A percentile compares a stretch with the other conserved stretches of the same genome.
Conservation (phyloP, 1,140 invertebrate genomes). For the Palaemon carinicauda region DNA sequence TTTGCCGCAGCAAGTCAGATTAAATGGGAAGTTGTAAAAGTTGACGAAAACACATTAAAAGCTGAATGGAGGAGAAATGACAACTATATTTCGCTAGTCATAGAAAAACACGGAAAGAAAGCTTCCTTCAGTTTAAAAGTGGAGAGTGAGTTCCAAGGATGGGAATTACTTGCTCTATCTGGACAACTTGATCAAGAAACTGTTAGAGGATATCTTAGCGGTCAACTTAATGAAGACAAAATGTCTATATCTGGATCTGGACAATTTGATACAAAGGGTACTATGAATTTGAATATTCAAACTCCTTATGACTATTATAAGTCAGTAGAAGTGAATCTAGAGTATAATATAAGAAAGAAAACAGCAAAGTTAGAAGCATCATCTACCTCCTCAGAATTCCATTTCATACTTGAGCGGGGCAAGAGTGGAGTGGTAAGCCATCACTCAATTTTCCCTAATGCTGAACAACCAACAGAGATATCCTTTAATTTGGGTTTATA, state of each 20-base stretch:
- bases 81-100: conserved; percentile 10
- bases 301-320: conserved; percentile 32
- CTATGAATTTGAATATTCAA: neutral
- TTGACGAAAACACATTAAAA: conserved; percentile 6
- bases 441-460: conserved; percentile 43
- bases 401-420: neutral
- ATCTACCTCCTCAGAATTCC: conserved; percentile 22
- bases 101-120: neutral
- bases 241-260: conserved; percentile 5
- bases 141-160: conserved; percentile 42
- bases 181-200: conserved; percentile 32
- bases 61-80: conserved; percentile 43
- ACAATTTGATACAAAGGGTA: neutral
- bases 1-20: conserved; percentile 34
- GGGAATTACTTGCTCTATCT: conserved; percentile 44
- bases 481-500: neutral
- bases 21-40: conserved; percentile 23
- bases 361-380: conserved; percentile 1
- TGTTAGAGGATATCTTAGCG: conserved; percentile 10
- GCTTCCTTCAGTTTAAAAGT: conserved; percentile 24
- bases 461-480: conserved; percentile 10
- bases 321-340: neutral
- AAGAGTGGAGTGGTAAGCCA: neutral
- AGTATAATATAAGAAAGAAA: neutral
- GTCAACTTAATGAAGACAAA: conserved; percentile 22